Evolutionary conservation across 2,888 invertebrate species (phyloP), one percentile per base, ranked within the genome.

Genomic region (Macaria notata): DNA sequence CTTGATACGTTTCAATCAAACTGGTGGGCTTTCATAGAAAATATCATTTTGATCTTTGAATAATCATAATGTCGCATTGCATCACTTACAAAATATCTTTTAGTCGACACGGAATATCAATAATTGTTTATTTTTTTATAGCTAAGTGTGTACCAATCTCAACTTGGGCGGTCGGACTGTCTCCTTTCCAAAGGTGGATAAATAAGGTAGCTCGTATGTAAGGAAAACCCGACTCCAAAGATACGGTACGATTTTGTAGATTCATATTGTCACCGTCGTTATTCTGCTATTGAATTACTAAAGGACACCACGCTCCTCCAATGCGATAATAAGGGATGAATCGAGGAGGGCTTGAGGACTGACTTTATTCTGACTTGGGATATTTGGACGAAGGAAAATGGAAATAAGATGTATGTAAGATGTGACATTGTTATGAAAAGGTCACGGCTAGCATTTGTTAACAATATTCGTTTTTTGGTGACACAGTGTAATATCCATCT

Each of bases 191-290:
- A 59, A 59, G 61, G 59, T 62, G 63, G 63, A 63, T 65, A 65
- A 64, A 68, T 66, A 70, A 65, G 65, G 64, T 66, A 68, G 63
- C 59, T 56, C 59, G 56, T 62, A 66, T 69, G 54, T 67, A 66
- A 60, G 60, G 63, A 54, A 60, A 68, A 59, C 63, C 57, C 57
- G 63, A 65, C 69, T 72, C 61, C 66, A 68, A 68, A 69, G 62
- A 69, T 71, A 70, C 64, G 64, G 57, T 61, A 59, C 61, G 66
- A 64, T 66, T 67, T 54, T 62, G 64, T 69, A 66, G 64, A 71
- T 73, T 69, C 54, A 65, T 69, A 69, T 71, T 65, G 60, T 66
- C 67, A 45, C 63, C 43, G 46, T 59, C 55, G 60, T 57, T 65
- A 61, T 65, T 65, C 57, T 55, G 59, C 53, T 56, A 65, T 65